Percentiles rank a stretch among this genome's conserved stretches.
Evolutionary conservation across 2,888 invertebrate genomes (phyloP).

Genomic region (Corythucha ciliata): DNA sequence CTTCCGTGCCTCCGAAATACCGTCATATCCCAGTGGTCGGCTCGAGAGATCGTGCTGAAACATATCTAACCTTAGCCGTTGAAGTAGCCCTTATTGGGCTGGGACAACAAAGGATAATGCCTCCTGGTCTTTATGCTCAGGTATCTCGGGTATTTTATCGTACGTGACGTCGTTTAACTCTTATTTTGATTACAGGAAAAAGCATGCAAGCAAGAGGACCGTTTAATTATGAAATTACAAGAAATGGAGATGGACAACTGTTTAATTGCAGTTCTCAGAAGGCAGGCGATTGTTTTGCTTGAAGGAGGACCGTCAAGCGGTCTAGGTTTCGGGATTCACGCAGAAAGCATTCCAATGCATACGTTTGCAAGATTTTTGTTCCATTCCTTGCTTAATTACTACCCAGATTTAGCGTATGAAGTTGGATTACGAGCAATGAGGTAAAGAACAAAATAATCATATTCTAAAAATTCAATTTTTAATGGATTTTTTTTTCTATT

Average conservation of each 20-base stretch:
- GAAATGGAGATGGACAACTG: conserved; percentile 67
- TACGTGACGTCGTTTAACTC: neutral
- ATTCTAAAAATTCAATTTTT: neutral
- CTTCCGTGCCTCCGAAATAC: conserved; percentile 49
- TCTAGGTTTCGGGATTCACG: conserved; percentile 63
- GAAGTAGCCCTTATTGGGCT: conserved; percentile 70
- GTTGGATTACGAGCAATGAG: conserved; percentile 70
- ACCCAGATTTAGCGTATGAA: conserved; percentile 68
- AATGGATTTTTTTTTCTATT: too few species aligned
- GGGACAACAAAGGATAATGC: conserved; percentile 69
- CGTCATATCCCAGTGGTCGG: conserved; percentile 68
- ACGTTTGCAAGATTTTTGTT: conserved; percentile 74
- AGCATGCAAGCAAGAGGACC: conserved; percentile 64
- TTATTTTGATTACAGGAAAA: conserved; percentile 48
- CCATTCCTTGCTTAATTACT: conserved; percentile 61
- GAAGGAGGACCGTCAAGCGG: conserved; percentile 71
- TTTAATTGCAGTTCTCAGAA: conserved; percentile 55
- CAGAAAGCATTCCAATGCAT: conserved; percentile 75
- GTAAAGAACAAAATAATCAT: conserved; percentile 37
- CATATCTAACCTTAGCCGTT: conserved; percentile 63
- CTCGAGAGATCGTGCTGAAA: conserved; percentile 62
- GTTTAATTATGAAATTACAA: conserved; percentile 62
- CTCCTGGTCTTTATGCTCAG: conserved; percentile 69
- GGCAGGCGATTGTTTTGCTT: conserved; percentile 58
- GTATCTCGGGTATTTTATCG: conserved; percentile 40